phyloP scores from a whole-genome alignment of 1,140 invertebrate species.

The Zaprionus vittiger region DNA sequence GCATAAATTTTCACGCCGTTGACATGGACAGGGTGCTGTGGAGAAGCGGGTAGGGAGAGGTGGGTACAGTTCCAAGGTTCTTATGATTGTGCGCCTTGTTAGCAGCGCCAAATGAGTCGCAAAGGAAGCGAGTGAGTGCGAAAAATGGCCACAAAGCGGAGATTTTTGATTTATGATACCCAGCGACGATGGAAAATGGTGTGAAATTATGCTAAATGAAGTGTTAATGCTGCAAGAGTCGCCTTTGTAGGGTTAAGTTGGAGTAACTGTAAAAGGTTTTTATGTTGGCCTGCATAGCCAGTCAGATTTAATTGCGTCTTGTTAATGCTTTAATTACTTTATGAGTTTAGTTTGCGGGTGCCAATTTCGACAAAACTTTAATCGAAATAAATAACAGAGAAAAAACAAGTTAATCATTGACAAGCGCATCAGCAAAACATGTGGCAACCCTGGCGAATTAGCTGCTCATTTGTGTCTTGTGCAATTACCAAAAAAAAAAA shows the following conservation, averaged over 20 bases:
- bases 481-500: constrained; percentile 38
- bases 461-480: constrained; percentile 37
- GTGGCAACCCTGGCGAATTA: constrained; percentile 35
- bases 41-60: background rate
- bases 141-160: constrained; percentile 41
- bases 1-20: constrained; percentile 75
- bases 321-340: background rate
- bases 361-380: background rate
- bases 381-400: background rate
- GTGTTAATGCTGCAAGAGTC: constrained; percentile 57
- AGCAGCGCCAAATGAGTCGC: constrained; percentile 65
- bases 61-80: constrained; percentile 55
- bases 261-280: background rate
- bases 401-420: constrained; percentile 6
- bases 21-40: background rate
- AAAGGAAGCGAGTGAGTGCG: constrained; percentile 8
- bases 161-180: constrained; percentile 73
- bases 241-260: background rate
- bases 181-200: constrained; percentile 34
- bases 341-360: background rate
- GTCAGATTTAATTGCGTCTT: background rate
- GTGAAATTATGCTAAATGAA: constrained; percentile 77
- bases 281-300: background rate
- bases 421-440: constrained; percentile 2
- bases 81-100: constrained; percentile 56